Base-by-base conservation (phyloP, 2,888 invertebrate species). In the Drosophila anomalipes region DNA sequence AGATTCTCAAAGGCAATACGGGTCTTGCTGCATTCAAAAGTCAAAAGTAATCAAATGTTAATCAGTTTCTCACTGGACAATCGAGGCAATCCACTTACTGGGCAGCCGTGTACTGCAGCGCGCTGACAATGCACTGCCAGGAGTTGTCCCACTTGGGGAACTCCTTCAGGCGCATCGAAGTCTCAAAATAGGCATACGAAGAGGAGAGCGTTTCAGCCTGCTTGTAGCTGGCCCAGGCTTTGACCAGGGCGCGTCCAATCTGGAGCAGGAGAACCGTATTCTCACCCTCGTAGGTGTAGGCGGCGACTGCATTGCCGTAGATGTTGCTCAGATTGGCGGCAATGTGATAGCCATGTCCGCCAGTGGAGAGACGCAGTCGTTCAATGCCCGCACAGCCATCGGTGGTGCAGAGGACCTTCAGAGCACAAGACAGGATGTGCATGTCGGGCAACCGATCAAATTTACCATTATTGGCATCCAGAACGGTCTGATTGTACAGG, bases 281-380 rank as follows among this genome's bases (percentile, higher is more conserved):
- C 94, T 99, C 99, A 0, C 99, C 99, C 94, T 99, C 99, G 92
- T 99, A 99, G 5, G 98, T 99, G 92, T 96, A 97, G 66, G 97
- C 96, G 54, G 98, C 98, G 4, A 97, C 97, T 37, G 96, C 96
- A 72, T 96, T 94, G 1, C 96, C 96, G 93, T 98, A 98, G 4
- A 96, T 96, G 74, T 95, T 95, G 30, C 98, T 98, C 81, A 99
- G 94, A 93, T 97, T 97, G 79, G 98, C 97, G 28, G 96, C 94
- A 51, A 96, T 95, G 96, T 97, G 96, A 94, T 98, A 99, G 5
- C 99, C 99, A 93, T 99, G 99, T 0, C 99, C 99, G 60, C 99
- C 99, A 93, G 99, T 99, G 28, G 98, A 95, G 73, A 97, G 95
- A 32, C 99, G 96, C 81, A 97, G 96, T 19, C 95, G 95, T 93